Evolutionary conservation across 2,888 invertebrate species (phyloP).

Genomic region (Allygus modestus): DNA sequence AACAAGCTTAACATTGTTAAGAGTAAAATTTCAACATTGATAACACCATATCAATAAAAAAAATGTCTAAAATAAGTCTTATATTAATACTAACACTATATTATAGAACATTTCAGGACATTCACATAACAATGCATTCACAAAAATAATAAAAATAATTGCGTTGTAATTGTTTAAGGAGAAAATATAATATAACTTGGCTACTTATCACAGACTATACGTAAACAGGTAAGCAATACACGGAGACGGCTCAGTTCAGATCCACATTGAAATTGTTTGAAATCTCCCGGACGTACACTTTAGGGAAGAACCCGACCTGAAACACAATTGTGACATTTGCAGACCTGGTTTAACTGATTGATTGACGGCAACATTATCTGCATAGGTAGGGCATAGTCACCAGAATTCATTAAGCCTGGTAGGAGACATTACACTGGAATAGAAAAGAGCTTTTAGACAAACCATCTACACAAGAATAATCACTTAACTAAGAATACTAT

Average conservation of each 20-base stretch:
- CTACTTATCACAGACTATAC: constrained; percentile 65
- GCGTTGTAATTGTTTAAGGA: constrained; percentile 44
- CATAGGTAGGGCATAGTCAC: no score
- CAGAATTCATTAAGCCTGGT: no score
- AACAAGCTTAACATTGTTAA: constrained; percentile 56
- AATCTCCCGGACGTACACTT: constrained; percentile 82
- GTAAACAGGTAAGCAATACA: constrained; percentile 63
- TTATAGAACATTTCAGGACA: constrained; percentile 51
- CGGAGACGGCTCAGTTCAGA: constrained; percentile 21
- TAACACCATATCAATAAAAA: constrained; percentile 56
- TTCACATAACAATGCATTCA: constrained; percentile 47
- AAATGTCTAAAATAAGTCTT: constrained; percentile 55
- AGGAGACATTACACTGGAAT: no score
- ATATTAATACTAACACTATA: constrained; percentile 51
- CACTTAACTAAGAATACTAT: no score
- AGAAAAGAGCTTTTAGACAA: no score
- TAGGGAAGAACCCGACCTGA: constrained; percentile 88
- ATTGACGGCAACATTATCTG: no score
- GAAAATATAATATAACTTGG: constrained; percentile 53
- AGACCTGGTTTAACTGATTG: no score
- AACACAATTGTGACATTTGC: constrained; percentile 69
- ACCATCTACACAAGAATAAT: no score
- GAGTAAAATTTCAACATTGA: constrained; percentile 58
- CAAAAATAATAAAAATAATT: constrained; percentile 52
- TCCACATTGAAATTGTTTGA: constrained; percentile 67